Conservation (phyloP, 2,888 invertebrate species). For the Philopedon plagiatum region DNA sequence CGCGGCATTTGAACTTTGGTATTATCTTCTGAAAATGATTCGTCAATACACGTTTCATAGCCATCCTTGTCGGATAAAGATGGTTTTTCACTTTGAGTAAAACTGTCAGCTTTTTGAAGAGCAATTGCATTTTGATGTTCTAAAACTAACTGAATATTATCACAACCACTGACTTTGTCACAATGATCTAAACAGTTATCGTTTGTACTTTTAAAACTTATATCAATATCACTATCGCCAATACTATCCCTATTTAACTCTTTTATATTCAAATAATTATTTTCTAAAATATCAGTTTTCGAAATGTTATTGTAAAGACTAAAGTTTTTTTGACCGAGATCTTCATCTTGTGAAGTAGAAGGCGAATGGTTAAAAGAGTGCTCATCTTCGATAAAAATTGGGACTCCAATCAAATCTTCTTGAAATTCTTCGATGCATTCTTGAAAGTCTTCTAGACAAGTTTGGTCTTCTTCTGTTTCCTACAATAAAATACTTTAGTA, state of each 20-base stretch:
- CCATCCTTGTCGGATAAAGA: slow-evolving; percentile 66
- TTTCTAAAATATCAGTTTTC: slow-evolving; percentile 51
- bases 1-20: slow-evolving; percentile 36
- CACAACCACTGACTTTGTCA: slow-evolving; percentile 44
- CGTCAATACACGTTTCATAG: slow-evolving; percentile 77
- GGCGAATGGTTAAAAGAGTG: slow-evolving; percentile 69
- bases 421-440: slow-evolving; percentile 78
- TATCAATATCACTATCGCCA: slow-evolving; percentile 61
- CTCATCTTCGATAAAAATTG: slow-evolving; percentile 76
- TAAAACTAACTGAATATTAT: slow-evolving; percentile 45
- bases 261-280: slow-evolving; percentile 52
- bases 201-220: slow-evolving; percentile 63
- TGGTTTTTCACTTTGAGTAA: slow-evolving; percentile 60
- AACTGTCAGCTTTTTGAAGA: slow-evolving; percentile 52
- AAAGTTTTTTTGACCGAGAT: slow-evolving; percentile 57
- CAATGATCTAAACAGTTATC: slow-evolving; percentile 54
- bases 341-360: slow-evolving; percentile 62
- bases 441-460: slow-evolving; percentile 77
- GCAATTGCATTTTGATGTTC: slow-evolving; percentile 2
- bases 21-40: slow-evolving; percentile 70
- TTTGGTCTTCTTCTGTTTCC: slow-evolving; percentile 76
- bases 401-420: slow-evolving; percentile 75
- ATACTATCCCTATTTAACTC: slow-evolving; percentile 52
- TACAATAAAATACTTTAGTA: slow-evolving; percentile 52
- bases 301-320: slow-evolving; percentile 34